Percentiles rank a stretch among this genome's conserved stretches.
phyloP scores from a whole-genome alignment of 2,797 vertebrate species.

The Aselliscus stoliczkanus region DNA sequence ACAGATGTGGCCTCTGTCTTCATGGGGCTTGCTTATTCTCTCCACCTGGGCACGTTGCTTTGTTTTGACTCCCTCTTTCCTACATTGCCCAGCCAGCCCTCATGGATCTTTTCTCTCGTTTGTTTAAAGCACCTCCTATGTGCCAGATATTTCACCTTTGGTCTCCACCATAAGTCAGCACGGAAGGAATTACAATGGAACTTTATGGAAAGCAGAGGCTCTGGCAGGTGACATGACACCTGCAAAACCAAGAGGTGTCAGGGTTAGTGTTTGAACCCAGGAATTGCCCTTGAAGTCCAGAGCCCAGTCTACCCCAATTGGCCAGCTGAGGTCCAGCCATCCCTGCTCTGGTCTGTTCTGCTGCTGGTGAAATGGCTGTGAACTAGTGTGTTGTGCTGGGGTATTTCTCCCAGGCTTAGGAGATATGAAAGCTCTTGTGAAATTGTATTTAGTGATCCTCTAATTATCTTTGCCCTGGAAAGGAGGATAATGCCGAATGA shows the following conservation, averaged over 20 bases:
- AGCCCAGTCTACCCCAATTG: too few relatives aligned
- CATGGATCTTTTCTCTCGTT: background rate
- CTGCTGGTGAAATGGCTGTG: background rate
- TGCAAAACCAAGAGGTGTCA: background rate
- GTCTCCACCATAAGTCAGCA: background rate
- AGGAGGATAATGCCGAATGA: conserved; percentile 1
- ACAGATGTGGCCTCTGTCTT: background rate
- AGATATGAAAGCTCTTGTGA: background rate
- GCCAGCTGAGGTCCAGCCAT: background rate
- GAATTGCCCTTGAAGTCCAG: background rate
- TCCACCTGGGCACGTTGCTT: background rate
- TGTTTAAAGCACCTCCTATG: background rate
- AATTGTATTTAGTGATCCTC: background rate
- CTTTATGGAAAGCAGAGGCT: background rate
- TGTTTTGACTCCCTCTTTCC: background rate
- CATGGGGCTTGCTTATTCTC: background rate
- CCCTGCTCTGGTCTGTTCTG: background rate
- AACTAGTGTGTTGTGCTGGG: background rate
- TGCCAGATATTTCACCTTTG: background rate
- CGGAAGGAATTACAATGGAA: background rate
- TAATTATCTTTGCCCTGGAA: conserved; percentile 47
- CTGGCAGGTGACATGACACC: background rate
- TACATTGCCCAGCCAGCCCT: background rate
- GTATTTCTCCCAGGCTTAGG: background rate
- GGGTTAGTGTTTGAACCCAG: background rate